Base-by-base conservation (phyloP, 2,797 vertebrate genomes). In the Chrysocyon brachyurus region DNA sequence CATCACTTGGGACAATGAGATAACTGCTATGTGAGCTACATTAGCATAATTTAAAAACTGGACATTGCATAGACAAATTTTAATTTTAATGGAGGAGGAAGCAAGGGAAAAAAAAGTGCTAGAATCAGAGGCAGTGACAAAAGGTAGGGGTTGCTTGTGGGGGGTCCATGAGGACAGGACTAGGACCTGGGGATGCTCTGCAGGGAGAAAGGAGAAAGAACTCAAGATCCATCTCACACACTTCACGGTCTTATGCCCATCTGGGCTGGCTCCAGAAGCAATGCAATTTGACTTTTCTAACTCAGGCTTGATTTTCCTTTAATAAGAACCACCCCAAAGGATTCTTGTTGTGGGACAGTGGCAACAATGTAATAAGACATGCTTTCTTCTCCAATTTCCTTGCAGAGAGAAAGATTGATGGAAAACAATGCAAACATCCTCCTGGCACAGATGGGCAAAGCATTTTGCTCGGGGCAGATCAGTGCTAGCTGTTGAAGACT, bases 341-440 rank as follows among this genome's bases (percentile, higher is more conserved):
- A 93, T 54, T 68, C 68, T 93, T 87, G 21, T 72, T 90, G 40
- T 40, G 52, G 92, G 84, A 61, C 81, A 82, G 64, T 46, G 75
- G 90, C 54, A 90, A 84, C 36, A 54, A 87, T 91, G 70, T 31
- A 79, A 36, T 81, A 56, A 94, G 87, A 87, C 92, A 87, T 70
- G n/a, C 81, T 81, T 94, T 96, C 84, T 82, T 89, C 61, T 90
- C 93, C 64, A 83, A 49, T 97, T 94, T 46, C 75, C 95, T 63
- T 83, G 61, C 56, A 77, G 28, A 93, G 63, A 78, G 73, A 73
- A 59, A 73, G 72, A 87, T 78, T 77, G 90, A 92, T 94, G 77
- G 70, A 52, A 75, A 91, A 85, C 81, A 61, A n/a, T 33, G 49
- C 54, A 68, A 73, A 59, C 26, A 46, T 68, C 84, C 96, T 96